Conservation (phyloP, 2,888 invertebrate species). For the Polyploca ridens region DNA sequence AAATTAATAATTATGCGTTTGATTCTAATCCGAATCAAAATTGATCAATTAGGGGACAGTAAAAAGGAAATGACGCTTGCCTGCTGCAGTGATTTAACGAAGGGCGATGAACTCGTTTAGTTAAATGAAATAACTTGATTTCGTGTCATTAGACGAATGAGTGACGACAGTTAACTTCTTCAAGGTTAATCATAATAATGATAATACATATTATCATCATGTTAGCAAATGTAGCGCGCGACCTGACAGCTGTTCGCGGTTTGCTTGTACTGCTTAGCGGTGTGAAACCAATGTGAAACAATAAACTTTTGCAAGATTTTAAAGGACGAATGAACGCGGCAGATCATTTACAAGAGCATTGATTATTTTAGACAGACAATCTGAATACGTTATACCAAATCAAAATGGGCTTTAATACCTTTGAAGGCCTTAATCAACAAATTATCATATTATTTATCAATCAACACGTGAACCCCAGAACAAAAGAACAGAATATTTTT, state of each 20-base stretch:
- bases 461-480: too few species aligned
- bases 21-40: background rate
- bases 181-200: background rate
- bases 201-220: background rate
- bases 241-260: constrained; percentile 1
- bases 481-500: background rate
- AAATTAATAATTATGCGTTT: background rate
- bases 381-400: too few species aligned
- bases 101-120: background rate
- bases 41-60: constrained; percentile 1
- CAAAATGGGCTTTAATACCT: too few species aligned
- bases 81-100: background rate
- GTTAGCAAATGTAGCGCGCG: background rate
- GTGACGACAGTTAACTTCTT: background rate
- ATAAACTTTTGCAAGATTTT: too few species aligned
- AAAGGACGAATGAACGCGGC: too few species aligned
- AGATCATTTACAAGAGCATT: too few species aligned
- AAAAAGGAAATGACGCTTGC: background rate
- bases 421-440: too few species aligned
- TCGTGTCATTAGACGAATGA: background rate
- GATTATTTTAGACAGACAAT: too few species aligned
- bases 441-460: too few species aligned
- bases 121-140: background rate
- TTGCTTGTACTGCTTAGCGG: background rate
- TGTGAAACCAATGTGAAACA: too few species aligned